Percentiles rank a stretch among this genome's conserved stretches.
Evolutionary conservation across 2,113 vertebrate genomes (phyloP).

Genomic region (Ranitomeya variabilis): DNA sequence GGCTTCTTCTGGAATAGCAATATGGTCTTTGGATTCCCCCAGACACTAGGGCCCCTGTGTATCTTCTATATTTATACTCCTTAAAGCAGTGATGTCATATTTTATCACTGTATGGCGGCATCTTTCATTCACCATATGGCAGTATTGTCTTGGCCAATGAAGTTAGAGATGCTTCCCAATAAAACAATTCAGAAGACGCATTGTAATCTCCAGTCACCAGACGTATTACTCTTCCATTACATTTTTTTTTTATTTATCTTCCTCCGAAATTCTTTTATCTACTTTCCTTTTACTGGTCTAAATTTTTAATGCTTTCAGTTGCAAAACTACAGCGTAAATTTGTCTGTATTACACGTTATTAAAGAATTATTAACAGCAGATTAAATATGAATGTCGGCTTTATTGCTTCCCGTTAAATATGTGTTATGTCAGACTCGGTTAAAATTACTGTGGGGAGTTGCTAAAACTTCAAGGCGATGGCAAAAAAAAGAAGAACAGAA

Average conservation of each 20-base stretch:
- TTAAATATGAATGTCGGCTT: slow-evolving; percentile 53
- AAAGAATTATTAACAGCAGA: slow-evolving; percentile 50
- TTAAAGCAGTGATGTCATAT: neutral
- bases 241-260: slow-evolving; percentile 12
- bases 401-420: slow-evolving; percentile 53
- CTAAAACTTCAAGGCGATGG: neutral
- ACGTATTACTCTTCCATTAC: neutral
- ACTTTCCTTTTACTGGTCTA: slow-evolving; percentile 9
- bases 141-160: neutral
- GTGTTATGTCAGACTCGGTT: slow-evolving; percentile 35
- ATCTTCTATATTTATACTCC: neutral
- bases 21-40: too few relatives aligned
- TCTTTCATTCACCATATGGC: neutral
- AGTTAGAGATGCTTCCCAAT: neutral
- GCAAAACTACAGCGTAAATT: slow-evolving; percentile 43
- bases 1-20: too few relatives aligned
- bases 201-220: neutral
- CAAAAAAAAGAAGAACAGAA: neutral
- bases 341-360: slow-evolving; percentile 43
- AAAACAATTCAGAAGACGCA: neutral
- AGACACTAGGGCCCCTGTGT: too few relatives aligned
- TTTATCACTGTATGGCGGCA: neutral
- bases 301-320: slow-evolving; percentile 43
- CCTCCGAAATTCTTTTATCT: slow-evolving; percentile 25
- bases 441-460: slow-evolving; percentile 14